Evolutionary conservation across 2,797 vertebrate genomes (phyloP).

Genomic region (Cheirogaleus major): DNA sequence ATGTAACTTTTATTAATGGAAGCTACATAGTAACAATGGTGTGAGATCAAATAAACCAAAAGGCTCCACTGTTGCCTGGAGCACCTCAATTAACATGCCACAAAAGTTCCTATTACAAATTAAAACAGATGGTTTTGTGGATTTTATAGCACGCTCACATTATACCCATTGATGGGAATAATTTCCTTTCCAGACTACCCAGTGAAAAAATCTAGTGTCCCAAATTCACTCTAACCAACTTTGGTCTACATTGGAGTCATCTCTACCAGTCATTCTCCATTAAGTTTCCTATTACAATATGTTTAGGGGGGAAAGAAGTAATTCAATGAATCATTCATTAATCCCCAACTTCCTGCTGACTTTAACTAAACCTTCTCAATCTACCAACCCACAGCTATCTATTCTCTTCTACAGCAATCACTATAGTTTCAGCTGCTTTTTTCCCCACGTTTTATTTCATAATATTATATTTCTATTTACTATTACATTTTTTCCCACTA

Average conservation of each 20-base stretch:
- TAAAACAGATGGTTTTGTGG: constrained; percentile 78
- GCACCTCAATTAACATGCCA: constrained; percentile 82
- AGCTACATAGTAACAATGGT: constrained; percentile 71
- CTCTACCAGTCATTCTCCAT: background rate
- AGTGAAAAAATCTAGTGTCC: constrained; percentile 5
- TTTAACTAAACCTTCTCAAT: constrained; percentile 49
- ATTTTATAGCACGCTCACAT: constrained; percentile 79
- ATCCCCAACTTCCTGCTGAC: constrained; percentile 46
- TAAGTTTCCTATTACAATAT: constrained; percentile 6
- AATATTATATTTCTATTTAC: constrained; percentile 31
- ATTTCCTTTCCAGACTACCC: constrained; percentile 76
- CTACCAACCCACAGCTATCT: background rate
- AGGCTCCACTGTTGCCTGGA: constrained; percentile 72
- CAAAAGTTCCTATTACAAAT: constrained; percentile 77
- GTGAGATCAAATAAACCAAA: constrained; percentile 79
- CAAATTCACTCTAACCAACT: constrained; percentile 40
- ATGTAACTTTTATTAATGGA: constrained; percentile 78
- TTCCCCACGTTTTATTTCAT: constrained; percentile 13
- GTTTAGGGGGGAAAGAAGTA: background rate
- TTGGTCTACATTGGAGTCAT: background rate
- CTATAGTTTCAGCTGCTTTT: background rate
- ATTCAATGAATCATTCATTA: constrained; percentile 40
- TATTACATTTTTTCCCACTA: constrained; percentile 36
- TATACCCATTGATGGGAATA: constrained; percentile 70
- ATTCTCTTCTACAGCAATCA: background rate